Base-by-base conservation (phyloP, 2,888 invertebrate genomes). In the Nymphalis c-album region DNA sequence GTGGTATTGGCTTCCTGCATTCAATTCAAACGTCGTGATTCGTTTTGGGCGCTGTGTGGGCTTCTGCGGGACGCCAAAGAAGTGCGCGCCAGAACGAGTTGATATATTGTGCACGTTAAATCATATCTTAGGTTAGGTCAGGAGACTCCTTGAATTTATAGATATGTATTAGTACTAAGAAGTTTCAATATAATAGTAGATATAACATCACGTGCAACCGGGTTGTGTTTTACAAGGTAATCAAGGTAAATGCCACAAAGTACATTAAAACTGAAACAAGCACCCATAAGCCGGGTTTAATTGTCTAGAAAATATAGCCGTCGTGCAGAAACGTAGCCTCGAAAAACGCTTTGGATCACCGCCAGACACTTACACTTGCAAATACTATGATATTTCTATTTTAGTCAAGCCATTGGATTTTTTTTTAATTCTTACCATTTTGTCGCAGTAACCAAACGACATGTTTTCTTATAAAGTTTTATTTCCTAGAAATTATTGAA, bases 261-360 rank as follows among this genome's bases (percentile, higher is more conserved):
- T 58, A 47, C 70, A 70, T 68, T 66, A 65, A 68, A 68, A 58
- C 60, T 20, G 63, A 55, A 61, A 64, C 66, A 67, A 59, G 63
- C 26, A 16, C 31, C 63, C 57, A 60, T 60, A 63, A 63, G 51
- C 40, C 61, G 26, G 58, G 71, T 64, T 71, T 69, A 71, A 69
- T 71, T 71, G 69, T 71, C 63, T 69, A 46, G 66, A 71, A 71
- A 71, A 71, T 71, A 64, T 60, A 69, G 53, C 48, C 57, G 48
- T 64, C 40, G 50, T 40, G 16, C 17, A 26, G 20, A 57, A 58
- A 61, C 51, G 60, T 53, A 40, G 55, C 61, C 48, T 57, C 58
- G 66, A 64, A 69, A 68, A 68, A 62, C 55, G 47, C 60, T 55
- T 60, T 71, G 71, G 71, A 71, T 57, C 62, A 55, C 59, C 55